A percentile compares a stretch with the other conserved stretches of the same genome.
Conservation (phyloP, 2,113 vertebrate genomes). For the Neolamprologus sp. region DNA sequence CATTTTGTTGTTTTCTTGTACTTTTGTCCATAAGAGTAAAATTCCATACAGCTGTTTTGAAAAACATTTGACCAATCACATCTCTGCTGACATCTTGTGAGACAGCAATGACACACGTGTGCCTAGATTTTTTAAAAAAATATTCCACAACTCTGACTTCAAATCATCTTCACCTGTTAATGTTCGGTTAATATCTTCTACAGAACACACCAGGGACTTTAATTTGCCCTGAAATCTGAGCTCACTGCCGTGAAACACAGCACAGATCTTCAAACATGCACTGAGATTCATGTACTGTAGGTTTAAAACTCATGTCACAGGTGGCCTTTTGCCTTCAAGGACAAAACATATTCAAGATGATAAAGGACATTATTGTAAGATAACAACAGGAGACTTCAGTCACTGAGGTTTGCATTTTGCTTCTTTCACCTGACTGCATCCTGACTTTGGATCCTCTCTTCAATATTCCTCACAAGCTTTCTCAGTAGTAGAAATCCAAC, state of each 20-base stretch:
- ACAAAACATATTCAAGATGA: neutral
- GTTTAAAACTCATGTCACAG: neutral
- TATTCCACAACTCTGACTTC: neutral
- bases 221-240: neutral
- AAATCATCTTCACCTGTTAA: neutral
- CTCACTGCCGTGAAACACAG: neutral
- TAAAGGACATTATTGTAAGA: neutral
- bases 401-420: neutral
- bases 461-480: neutral
- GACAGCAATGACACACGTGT: neutral
- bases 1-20: neutral
- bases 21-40: neutral
- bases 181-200: neutral
- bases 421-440: neutral
- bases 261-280: neutral
- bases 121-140: rapidly evolving
- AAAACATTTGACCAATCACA: neutral
- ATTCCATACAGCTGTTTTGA: neutral
- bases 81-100: neutral
- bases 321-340: neutral
- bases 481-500: neutral
- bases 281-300: rapidly evolving
- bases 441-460: neutral
- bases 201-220: rapidly evolving
- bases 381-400: neutral